A percentile compares a stretch with the other conserved stretches of the same genome.
These are phyloP conservation scores for Mola mola DNA, from an alignment of 2,113 vertebrate species.

Conservation along the genomic window DNA sequence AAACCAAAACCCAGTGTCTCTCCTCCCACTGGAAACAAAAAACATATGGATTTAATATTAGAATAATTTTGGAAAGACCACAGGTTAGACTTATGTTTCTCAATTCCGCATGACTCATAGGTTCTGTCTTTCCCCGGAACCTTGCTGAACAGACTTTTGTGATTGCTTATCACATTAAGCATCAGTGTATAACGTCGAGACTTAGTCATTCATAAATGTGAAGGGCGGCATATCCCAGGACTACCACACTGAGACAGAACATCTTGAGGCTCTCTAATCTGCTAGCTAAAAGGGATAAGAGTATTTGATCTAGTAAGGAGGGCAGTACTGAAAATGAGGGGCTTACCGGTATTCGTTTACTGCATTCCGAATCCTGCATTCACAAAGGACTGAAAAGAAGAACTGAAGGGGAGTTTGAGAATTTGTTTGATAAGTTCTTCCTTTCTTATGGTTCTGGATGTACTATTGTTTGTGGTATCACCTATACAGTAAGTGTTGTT, in stretches of 20 bases:
- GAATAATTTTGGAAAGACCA: constrained; percentile 1
- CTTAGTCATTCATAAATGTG: constrained; percentile 44
- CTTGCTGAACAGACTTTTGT: constrained; percentile 9
- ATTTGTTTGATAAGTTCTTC: constrained; percentile 19
- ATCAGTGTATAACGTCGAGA: constrained; percentile 7
- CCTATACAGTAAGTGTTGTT: constrained; percentile 1
- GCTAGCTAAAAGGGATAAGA: constrained; percentile 68
- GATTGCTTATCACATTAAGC: constrained; percentile 4
- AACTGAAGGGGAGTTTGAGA: constrained; percentile 19
- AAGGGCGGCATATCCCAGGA: constrained; percentile 34
- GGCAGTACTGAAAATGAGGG: constrained; percentile 54
- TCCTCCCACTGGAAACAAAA: constrained; percentile 24
- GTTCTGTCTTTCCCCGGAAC: background rate
- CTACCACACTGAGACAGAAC: constrained; percentile 54
- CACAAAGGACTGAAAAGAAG: constrained; percentile 42
- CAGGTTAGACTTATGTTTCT: background rate
- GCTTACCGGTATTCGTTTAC: constrained; percentile 46
- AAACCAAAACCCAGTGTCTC: constrained; percentile 12
- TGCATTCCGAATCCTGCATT: constrained; percentile 29
- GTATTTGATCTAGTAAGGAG: constrained; percentile 62
- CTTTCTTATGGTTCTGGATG: background rate
- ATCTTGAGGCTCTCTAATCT: constrained; percentile 74
- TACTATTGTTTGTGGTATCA: constrained; percentile 10
- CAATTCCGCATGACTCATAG: background rate
- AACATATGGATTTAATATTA: constrained; percentile 12